Conservation (phyloP, 2,888 invertebrate genomes). For the Trachelus tabidus region DNA sequence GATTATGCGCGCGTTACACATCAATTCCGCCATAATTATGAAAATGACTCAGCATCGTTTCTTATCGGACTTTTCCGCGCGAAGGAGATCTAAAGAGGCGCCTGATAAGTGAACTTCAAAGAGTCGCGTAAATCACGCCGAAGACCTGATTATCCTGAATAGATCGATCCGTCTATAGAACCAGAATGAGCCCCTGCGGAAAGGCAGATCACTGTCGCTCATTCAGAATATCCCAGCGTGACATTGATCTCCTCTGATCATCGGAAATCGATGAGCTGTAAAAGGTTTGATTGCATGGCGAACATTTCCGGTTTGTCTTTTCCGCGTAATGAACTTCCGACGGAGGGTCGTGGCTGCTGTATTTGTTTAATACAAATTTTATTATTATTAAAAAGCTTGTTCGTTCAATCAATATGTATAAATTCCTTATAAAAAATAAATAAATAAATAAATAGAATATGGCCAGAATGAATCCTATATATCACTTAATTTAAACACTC, state of each 20-base stretch:
- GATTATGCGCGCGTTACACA: background rate
- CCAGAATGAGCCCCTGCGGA: background rate
- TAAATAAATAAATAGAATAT: too few relatives aligned
- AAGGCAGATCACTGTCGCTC: conserved; percentile 10
- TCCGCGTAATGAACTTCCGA: background rate
- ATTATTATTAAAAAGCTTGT: too few relatives aligned
- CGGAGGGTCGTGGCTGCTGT: background rate
- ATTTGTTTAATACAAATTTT: too few relatives aligned
- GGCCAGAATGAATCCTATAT: too few relatives aligned
- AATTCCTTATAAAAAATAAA: too few relatives aligned
- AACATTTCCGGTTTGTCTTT: background rate
- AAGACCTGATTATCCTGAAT: background rate
- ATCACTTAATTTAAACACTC: too few relatives aligned
- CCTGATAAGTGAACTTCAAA: conserved; percentile 3
- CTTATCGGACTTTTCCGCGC: background rate
- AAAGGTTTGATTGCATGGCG: background rate
- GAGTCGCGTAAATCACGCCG: conserved; percentile 14
- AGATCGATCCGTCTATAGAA: background rate
- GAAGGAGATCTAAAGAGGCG: background rate
- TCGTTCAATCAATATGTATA: too few relatives aligned
- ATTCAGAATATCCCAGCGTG: background rate
- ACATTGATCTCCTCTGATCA: background rate
- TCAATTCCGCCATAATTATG: conserved; percentile 4
- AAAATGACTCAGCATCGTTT: background rate
- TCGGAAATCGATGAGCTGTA: background rate